Evolutionary conservation across 2,113 vertebrate species (phyloP), one percentile per base, ranked within the genome.

Genomic region (Acanthisitta chloris): DNA sequence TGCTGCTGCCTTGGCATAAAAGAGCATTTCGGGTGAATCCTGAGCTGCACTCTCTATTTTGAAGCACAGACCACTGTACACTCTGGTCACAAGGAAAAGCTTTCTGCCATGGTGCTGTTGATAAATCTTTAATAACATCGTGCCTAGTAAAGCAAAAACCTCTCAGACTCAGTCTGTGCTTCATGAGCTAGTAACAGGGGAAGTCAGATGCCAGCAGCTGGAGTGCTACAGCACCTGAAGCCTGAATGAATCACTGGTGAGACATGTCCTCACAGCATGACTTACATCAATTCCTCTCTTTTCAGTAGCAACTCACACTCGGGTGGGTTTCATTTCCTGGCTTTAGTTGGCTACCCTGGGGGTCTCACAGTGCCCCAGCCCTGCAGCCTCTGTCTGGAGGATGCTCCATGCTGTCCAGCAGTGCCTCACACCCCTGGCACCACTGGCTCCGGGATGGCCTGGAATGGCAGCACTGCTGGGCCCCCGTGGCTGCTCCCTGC

Each of bases 191-290:
- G 5, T 69, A 12, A 14, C 10, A n/a, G 17, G 40, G 72, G 29
- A 38, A n/a, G 72, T 28, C 8, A 5, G 69, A 33, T 8, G 34
- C 46, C 6, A 8, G 81, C 45, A 70, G 34, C 59, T 0, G 1
- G 57, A 67, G 61, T 4, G 2, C 29, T 17, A 3, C 1, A 0
- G 64, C 36, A 51, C 38, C 14, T 14, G 34, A 26, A 42, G 43
- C 55, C 45, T 43, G 28, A 38, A 31, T 17, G 55, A 86, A 31
- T 49, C 45, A 45, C 23, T 8, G 33, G 33, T 0, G 2, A 31
- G 46, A 26, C 0, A 2, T 8, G 12, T 64, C 38, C 57, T 73
- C 21, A 7, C 0, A 0, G n/a, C 6, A 3, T 0, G 0, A 17
- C 43, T 65, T 6, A 3, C 4, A 25, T 26, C 23, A 16, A 54